A percentile compares a stretch with the other conserved stretches of the same genome.
These are phyloP conservation scores for Spicauda simplicius DNA, from an alignment of 2,888 invertebrate species.

Conservation along the genomic window DNA sequence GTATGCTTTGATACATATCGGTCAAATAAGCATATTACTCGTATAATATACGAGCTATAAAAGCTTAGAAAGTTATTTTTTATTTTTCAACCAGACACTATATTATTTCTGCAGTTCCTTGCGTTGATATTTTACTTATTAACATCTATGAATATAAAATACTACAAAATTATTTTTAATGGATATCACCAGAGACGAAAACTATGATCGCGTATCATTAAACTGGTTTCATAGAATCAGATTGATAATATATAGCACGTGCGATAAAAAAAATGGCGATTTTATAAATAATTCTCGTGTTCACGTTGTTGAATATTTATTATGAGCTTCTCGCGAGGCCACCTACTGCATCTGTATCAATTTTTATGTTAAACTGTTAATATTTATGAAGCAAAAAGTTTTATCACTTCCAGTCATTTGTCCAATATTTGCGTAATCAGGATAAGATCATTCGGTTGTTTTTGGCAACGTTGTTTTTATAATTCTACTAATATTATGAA, in stretches of 20 bases:
- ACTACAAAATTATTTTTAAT: neutral
- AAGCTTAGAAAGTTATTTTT: no score
- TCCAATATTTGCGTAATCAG: no score
- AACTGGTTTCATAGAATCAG: neutral
- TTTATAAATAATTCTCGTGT: neutral
- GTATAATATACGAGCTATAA: no score
- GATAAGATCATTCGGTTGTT: no score
- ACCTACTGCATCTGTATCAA: no score
- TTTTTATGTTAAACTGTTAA: no score
- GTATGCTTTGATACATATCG: neutral
- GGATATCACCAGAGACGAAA: neutral
- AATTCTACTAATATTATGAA: no score
- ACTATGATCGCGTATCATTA: conserved; percentile 3
- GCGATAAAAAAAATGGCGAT: neutral
- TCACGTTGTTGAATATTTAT: no score
- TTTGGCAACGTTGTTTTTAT: no score
- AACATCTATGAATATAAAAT: neutral
- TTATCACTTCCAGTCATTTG: no score
- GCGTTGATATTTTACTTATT: neutral
- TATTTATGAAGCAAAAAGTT: no score
- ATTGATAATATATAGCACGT: conserved; percentile 2
- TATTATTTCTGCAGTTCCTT: neutral
- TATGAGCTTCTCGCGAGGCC: no score
- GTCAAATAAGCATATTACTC: neutral
- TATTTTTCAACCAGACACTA: neutral